Percentiles rank a stretch among this genome's conserved stretches.
Conservation (phyloP, 1,140 invertebrate genomes). For the Panonychus citri region DNA sequence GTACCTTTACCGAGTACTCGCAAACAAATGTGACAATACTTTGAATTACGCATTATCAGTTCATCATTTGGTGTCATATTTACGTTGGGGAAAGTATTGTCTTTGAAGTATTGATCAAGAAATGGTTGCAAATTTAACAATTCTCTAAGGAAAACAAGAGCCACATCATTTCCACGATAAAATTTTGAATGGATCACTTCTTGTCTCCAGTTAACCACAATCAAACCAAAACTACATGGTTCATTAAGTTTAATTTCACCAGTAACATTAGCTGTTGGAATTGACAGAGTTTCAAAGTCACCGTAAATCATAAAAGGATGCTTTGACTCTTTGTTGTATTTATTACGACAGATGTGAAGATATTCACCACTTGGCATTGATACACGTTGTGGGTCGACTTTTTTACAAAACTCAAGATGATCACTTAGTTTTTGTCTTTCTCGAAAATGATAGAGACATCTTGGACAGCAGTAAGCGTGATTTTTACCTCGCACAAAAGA, state of each 20-base stretch:
- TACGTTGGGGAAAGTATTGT: not conserved
- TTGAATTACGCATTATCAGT: not conserved
- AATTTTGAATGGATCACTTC: not conserved
- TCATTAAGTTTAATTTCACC: not conserved
- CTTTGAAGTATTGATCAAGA: too few species aligned
- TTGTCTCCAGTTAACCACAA: not conserved
- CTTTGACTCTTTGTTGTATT: not conserved
- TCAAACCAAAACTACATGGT: not conserved
- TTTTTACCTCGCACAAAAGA: not conserved
- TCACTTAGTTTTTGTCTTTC: not conserved
- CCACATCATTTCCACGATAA: not conserved
- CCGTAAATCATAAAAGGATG: not conserved
- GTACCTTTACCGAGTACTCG: not conserved
- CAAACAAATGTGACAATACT: not conserved
- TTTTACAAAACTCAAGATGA: not conserved
- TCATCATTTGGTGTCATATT: not conserved
- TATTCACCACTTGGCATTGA: not conserved
- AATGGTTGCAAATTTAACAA: too few species aligned
- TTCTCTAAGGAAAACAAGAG: not conserved
- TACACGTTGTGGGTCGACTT: not conserved
- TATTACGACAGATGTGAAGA: not conserved
- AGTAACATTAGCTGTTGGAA: not conserved
- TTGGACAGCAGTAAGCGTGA: not conserved
- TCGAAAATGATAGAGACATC: not conserved
- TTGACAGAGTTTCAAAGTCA: not conserved